Base-by-base conservation (phyloP, 2,113 vertebrate genomes). In the Clarias batrachus region DNA sequence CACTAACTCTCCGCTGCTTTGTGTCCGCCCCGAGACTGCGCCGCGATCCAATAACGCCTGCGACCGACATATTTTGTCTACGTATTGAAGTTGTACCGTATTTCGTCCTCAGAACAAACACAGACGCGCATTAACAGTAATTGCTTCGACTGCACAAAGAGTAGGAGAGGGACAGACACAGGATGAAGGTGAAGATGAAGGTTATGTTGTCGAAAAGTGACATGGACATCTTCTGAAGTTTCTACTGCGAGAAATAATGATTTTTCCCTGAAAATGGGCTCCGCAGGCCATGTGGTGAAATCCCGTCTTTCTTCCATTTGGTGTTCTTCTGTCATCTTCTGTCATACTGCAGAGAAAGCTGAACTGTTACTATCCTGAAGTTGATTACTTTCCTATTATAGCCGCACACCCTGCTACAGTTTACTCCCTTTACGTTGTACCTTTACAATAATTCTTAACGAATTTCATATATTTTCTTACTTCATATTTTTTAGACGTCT, bases 1-100 rank as follows among this genome's bases (percentile, higher is more conserved):
- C 84, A 66, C 41, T 83, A 62, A 79, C 71, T 30, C 80, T 4
- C 79, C 79, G 63, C 65, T 73, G 63, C 65, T 81, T 81, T 81
- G 52, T 82, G 68, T 70, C 37, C 33, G n/a, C n/a, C 27, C 5
- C 21, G 57, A 86, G 74, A 33, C 57, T 56, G 27, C 54, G 83
- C 82, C 33, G 48, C 56, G 27, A 10, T 56, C 12, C 56, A 25
- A 30, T 48, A 27, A 33, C 33, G 59, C 57, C 71, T 19, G 25
- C 37, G 54, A 65, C 27, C 2, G 16, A 76, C 63, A 2, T 52
- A 54, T 27, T 27, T 54, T n/a, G 14, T 48, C n/a, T 74, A 0
- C 3, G 4, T 12, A 48, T 76, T 13, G 1, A 48, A 13, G 21
- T 41, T 25, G 21, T 41, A 73, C 25, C 48, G 12, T 48, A 41